Base-by-base conservation (phyloP, 2,113 vertebrate species). In the Nicator chloris region DNA sequence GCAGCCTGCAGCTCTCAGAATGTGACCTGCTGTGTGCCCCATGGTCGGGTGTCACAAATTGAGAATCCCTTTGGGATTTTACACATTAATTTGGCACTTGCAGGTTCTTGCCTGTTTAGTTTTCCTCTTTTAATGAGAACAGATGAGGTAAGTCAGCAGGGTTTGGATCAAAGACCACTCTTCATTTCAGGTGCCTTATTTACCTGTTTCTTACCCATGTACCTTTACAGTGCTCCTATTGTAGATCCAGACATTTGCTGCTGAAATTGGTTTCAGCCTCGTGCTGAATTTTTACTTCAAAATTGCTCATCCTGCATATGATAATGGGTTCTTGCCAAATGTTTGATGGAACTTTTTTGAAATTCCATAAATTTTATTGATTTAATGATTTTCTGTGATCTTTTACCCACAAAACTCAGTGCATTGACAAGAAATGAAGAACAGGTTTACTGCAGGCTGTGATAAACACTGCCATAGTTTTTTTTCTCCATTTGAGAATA, bases 141-240 rank as follows among this genome's bases (percentile, higher is more conserved):
- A 72, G 30, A 60, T 24, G 20, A 72, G 26, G 15, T 44, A 47
- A 47, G 57, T 71, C 44, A 64, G 61, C 22, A 16, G 22, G n/a
- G 10, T 76, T 59, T 59, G 59, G 53, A 50, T 23, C 79, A 20
- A 45, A 71, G 35, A 9, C 10, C 5, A 10, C 33, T 54, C 45
- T 71, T 26, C 27, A 28, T 76, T 94, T 92, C 51, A 42, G 20
- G 57, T 64, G 13, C 49, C 7, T 39, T 68, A 28, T 79, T 61
- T 65, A 9, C 24, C 45, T 47, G 35, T 19, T 76, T 61, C 49
- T 82, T 70, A 1, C 19, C 17, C 2, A 2, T 49, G 30, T 7
- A 10, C 50, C 4, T 70, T 70, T 70, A 3, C 60, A 31, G 17
- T 30, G 4, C 33, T 82, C 0, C 0, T 42, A 16, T 2, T 64